Evolutionary conservation across 1,140 invertebrate genomes (phyloP).

Genomic region (Copidosoma floridanum): DNA sequence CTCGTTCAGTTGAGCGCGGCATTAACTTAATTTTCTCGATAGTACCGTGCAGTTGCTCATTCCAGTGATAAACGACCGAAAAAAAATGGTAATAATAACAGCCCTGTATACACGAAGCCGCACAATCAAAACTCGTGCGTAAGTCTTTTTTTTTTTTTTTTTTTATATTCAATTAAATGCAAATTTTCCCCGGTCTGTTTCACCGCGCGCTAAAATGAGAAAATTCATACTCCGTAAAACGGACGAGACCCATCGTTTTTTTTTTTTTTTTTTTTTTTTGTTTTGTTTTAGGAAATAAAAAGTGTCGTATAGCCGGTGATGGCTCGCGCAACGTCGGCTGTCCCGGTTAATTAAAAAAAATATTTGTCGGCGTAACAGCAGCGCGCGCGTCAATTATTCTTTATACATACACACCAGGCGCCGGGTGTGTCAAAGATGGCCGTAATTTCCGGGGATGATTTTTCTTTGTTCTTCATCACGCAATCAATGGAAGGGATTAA

Average conservation of each 20-base stretch:
- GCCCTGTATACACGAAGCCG: neutral
- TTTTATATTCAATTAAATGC: slow-evolving; percentile 23
- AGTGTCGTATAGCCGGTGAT: too few relatives aligned
- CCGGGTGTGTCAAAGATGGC: neutral
- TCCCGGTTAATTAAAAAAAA: slow-evolving; percentile 14
- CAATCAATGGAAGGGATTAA: too few relatives aligned
- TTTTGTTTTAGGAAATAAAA: too few relatives aligned
- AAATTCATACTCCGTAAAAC: slow-evolving; percentile 10
- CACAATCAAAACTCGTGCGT: neutral
- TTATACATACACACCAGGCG: neutral
- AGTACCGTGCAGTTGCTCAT: neutral
- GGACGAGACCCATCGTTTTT: too few relatives aligned
- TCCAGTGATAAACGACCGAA: neutral
- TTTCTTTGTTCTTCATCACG: too few relatives aligned
- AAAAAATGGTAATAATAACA: neutral
- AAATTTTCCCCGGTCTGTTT: slow-evolving; percentile 11
- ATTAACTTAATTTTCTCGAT: slow-evolving; percentile 12
- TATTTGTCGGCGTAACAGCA: slow-evolving; percentile 8
- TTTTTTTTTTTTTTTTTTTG: too few relatives aligned
- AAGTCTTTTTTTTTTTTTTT: too few relatives aligned
- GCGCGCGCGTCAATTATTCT: slow-evolving; percentile 10
- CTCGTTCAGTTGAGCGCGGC: neutral
- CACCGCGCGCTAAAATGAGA: slow-evolving; percentile 10
- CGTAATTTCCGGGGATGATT: too few relatives aligned
- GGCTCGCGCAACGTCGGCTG: neutral